phyloP scores from a whole-genome alignment of 2,888 invertebrate genomes.

The Ptilodon capucinus region DNA sequence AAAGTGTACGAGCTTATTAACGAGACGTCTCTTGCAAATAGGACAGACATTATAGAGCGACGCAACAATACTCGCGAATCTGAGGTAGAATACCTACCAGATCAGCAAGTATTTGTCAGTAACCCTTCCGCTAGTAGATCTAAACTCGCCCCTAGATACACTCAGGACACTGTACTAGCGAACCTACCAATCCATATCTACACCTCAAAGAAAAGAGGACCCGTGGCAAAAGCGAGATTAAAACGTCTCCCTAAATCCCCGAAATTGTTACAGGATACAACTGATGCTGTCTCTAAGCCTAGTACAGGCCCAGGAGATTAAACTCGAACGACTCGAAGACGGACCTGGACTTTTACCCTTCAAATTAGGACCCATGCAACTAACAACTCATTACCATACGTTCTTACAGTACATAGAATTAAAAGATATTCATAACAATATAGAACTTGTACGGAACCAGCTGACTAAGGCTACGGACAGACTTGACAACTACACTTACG shows the following conservation, averaged over 20 bases:
- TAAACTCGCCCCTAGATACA: constrained; percentile 29
- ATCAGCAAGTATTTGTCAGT: constrained; percentile 20
- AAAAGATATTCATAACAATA: too few relatives aligned
- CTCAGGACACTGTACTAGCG: constrained; percentile 23
- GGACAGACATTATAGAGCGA: constrained; percentile 12
- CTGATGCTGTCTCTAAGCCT: constrained; percentile 4
- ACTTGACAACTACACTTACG: too few relatives aligned
- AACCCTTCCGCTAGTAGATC: constrained; percentile 25
- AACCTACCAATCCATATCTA: constrained; percentile 33
- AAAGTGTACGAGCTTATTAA: constrained; percentile 12
- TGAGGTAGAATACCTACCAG: constrained; percentile 13
- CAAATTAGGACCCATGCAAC: constrained; percentile 20
- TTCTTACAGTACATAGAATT: too few relatives aligned
- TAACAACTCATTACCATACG: constrained; percentile 27
- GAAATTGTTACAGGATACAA: constrained; percentile 33
- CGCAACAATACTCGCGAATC: constrained; percentile 19
- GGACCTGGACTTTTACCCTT: constrained; percentile 24
- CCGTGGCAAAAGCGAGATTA: constrained; percentile 22
- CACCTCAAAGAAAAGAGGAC: constrained; percentile 23
- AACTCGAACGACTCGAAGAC: constrained; percentile 8
- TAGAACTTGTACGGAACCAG: too few relatives aligned
- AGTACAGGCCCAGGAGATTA: constrained; percentile 8
- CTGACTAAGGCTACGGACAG: too few relatives aligned
- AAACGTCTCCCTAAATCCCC: constrained; percentile 27
- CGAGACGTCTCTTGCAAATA: constrained; percentile 2